Evolutionary conservation across 2,888 invertebrate genomes (phyloP).

Genomic region (Galeruca laticollis): DNA sequence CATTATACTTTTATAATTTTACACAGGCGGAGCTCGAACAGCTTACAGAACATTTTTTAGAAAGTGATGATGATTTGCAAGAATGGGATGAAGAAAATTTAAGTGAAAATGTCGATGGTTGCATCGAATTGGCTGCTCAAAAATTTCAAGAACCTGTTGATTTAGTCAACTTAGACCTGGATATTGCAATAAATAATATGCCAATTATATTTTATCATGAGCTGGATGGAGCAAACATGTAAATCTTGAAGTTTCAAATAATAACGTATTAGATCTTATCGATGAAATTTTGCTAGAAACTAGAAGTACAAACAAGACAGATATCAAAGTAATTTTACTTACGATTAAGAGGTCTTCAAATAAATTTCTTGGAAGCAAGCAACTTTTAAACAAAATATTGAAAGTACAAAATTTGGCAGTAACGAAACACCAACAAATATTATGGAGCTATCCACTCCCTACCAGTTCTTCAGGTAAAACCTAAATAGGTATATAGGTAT

Average conservation of each 20-base stretch:
- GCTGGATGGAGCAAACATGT: neutral
- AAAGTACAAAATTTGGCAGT: neutral
- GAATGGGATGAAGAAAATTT: conserved; percentile 16
- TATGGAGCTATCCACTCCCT: too few relatives aligned
- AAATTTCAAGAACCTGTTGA: conserved; percentile 6
- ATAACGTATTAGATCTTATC: neutral
- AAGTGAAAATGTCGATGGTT: conserved; percentile 9
- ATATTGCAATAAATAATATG: neutral
- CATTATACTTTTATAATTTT: too few relatives aligned
- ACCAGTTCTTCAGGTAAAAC: too few relatives aligned
- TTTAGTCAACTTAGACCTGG: neutral
- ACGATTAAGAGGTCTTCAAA: neutral
- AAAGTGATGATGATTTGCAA: conserved; percentile 18
- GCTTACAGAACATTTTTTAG: conserved; percentile 22
- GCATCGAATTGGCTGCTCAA: conserved; percentile 16
- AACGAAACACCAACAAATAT: too few relatives aligned
- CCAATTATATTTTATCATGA: too few relatives aligned
- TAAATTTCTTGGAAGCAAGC: neutral
- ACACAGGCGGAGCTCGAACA: too few relatives aligned
- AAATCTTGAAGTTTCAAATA: neutral
- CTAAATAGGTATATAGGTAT: too few relatives aligned
- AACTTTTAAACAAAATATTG: neutral
- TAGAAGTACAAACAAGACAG: neutral
- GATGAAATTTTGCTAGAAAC: neutral
- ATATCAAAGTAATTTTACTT: neutral